Percentiles rank a stretch among this genome's conserved stretches.
phyloP scores from a whole-genome alignment of 1,140 invertebrate genomes.

The Hylaeus anthracinus region DNA sequence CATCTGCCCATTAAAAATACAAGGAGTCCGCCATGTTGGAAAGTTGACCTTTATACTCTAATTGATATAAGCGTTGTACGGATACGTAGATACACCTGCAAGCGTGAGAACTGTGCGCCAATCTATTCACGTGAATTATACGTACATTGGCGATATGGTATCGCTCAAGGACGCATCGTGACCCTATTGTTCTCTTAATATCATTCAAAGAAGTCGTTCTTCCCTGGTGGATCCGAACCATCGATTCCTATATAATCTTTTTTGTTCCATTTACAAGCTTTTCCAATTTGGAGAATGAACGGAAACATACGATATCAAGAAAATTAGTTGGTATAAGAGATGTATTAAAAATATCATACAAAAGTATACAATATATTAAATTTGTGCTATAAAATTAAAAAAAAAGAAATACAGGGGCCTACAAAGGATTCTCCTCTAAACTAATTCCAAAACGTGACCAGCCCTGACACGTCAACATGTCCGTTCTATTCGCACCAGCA shows the following conservation, averaged over 20 bases:
- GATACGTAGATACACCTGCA: background rate
- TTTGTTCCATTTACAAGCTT: too few relatives aligned
- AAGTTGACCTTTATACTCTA: background rate
- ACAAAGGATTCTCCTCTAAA: too few relatives aligned
- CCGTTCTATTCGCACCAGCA: too few relatives aligned
- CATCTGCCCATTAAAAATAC: background rate
- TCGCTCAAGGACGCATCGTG: background rate
- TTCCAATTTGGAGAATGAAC: too few relatives aligned
- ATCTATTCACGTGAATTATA: background rate
- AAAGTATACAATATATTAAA: slow-evolving; percentile 9
- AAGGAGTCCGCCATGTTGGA: background rate
- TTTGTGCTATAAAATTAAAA: background rate
- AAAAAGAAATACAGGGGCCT: too few relatives aligned
- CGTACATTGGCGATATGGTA: background rate
- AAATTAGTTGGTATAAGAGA: too few relatives aligned
- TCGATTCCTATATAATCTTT: too few relatives aligned
- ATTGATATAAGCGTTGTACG: background rate
- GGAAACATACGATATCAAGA: too few relatives aligned
- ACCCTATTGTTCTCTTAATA: background rate
- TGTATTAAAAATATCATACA: background rate
- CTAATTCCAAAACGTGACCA: too few relatives aligned
- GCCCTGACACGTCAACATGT: too few relatives aligned
- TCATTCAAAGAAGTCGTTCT: too few relatives aligned
- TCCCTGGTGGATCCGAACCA: too few relatives aligned
- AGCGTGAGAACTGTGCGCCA: background rate